Evolutionary conservation across 1,140 invertebrate species (phyloP).

Genomic region (Rhagoletis zephyria): DNA sequence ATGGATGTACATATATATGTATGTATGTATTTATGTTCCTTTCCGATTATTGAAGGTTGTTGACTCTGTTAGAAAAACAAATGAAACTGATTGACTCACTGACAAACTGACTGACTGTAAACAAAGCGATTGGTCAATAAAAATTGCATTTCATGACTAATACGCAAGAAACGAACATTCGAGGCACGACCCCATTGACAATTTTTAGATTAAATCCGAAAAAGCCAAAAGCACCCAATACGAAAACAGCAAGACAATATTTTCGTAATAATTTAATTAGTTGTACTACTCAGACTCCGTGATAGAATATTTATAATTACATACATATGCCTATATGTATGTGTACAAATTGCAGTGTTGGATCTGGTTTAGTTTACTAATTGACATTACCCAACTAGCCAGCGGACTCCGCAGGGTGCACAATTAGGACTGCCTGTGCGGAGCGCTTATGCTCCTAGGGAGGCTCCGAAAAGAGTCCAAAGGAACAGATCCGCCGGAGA

Average conservation of each 20-base stretch:
- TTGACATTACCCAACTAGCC: no score
- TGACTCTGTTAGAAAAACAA: conserved; percentile 10
- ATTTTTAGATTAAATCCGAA: background rate
- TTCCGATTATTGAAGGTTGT: background rate
- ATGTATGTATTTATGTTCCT: background rate
- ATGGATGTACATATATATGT: background rate
- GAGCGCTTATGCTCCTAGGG: no score
- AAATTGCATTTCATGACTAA: conserved; percentile 26
- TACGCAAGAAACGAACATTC: background rate
- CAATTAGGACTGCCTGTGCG: no score
- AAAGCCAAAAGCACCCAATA: background rate
- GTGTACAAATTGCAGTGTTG: background rate
- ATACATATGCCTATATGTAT: no score
- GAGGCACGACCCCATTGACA: conserved; percentile 25
- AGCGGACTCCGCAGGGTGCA: no score
- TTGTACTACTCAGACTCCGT: background rate
- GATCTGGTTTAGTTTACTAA: no score
- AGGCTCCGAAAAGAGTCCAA: no score
- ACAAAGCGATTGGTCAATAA: conserved; percentile 42
- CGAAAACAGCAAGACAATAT: background rate
- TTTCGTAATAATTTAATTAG: background rate
- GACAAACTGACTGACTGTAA: background rate
- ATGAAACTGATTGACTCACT: conserved; percentile 39
- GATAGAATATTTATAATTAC: background rate
- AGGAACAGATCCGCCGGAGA: no score